These are phyloP conservation scores for Eriosoma lanigerum DNA, from an alignment of 1,140 invertebrate species.

Conservation along the genomic window DNA sequence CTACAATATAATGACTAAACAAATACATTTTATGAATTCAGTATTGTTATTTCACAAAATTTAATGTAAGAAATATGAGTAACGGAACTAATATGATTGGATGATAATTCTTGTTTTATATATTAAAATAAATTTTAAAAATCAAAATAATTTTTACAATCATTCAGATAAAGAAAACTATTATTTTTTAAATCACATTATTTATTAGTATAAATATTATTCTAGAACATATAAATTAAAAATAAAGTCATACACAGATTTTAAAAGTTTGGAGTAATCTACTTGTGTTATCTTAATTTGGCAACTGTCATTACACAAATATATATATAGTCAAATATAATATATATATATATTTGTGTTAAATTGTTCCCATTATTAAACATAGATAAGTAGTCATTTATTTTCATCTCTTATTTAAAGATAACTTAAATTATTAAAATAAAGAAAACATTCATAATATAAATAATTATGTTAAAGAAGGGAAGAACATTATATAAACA, in stretches of 20 bases:
- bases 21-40: too few relatives aligned
- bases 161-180: background rate
- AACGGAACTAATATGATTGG: background rate
- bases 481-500: too few relatives aligned
- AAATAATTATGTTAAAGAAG: background rate
- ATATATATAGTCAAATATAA: background rate
- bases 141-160: background rate
- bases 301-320: constrained; percentile 6
- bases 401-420: background rate
- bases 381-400: constrained; percentile 29
- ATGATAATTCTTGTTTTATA: background rate
- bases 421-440: constrained; percentile 4
- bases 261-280: background rate
- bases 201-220: constrained; percentile 23
- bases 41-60: background rate
- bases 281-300: constrained; percentile 25
- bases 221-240: constrained; percentile 19
- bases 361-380: constrained; percentile 12
- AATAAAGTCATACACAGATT: background rate
- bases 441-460: background rate
- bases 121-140: background rate
- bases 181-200: constrained; percentile 22
- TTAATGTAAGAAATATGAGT: background rate
- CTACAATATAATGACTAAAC: too few relatives aligned
- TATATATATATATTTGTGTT: background rate